phyloP scores from a whole-genome alignment of 2,797 vertebrate genomes.

The Serranus cabrilla region DNA sequence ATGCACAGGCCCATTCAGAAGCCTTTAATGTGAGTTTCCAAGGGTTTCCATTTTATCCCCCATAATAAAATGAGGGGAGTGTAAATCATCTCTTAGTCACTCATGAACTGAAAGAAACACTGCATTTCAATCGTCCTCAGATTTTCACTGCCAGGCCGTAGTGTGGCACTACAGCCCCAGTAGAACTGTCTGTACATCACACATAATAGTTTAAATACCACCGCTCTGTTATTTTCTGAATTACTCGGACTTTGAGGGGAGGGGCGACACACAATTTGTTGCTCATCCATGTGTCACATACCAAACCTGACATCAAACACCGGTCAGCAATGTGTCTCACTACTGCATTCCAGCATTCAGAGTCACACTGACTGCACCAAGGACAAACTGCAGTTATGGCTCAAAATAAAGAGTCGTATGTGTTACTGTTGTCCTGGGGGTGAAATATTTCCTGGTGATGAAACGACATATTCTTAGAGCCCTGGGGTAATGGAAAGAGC shows the following conservation, averaged over 20 bases:
- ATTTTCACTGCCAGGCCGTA: neutral
- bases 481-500: neutral
- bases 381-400: neutral
- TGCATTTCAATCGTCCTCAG: neutral
- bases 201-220: neutral
- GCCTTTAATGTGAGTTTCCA: neutral
- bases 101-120: neutral
- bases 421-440: neutral
- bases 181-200: neutral
- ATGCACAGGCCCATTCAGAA: neutral
- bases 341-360: constrained; percentile 21
- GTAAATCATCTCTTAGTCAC: constrained; percentile 5
- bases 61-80: neutral
- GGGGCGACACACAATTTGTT: constrained; percentile 31
- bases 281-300: constrained; percentile 70
- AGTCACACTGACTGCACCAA: neutral
- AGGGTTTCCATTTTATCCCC: neutral
- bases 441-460: neutral
- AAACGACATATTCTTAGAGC: neutral
- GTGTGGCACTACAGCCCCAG: constrained; percentile 9
- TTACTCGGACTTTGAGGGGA: constrained; percentile 14
- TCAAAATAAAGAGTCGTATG: neutral
- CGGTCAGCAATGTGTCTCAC: constrained; percentile 30
- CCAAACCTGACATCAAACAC: constrained; percentile 56
- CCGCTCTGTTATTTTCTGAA: constrained; percentile 19